These are phyloP conservation scores for Nyctereutes procyonoides DNA, from an alignment of 2,113 vertebrate genomes.

Conservation along the genomic window DNA sequence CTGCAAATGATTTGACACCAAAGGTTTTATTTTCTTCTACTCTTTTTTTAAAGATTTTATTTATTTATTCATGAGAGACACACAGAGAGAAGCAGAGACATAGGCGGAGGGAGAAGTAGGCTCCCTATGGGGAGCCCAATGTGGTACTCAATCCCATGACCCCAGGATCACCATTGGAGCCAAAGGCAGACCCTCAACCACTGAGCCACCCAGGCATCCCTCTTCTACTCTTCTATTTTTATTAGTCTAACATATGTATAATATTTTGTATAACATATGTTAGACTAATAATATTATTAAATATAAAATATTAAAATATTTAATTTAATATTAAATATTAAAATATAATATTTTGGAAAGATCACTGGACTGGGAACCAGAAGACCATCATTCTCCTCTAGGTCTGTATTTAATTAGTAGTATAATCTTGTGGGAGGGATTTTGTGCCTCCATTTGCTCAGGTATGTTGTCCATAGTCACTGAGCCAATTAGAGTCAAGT, in stretches of 20 bases:
- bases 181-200: no score
- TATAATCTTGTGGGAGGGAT: neutral
- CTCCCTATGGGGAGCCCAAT: no score
- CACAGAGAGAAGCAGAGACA: no score
- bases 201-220: no score
- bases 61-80: no score
- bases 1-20: conserved; percentile 7
- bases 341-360: neutral
- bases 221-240: neutral
- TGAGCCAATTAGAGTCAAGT: neutral
- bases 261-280: no score
- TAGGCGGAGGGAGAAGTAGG: no score
- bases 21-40: neutral
- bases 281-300: no score
- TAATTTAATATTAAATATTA: no score
- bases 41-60: neutral
- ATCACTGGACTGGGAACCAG: neutral
- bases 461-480: neutral
- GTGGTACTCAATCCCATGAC: no score
- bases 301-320: no score
- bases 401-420: neutral
- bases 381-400: neutral
- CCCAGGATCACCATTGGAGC: no score
- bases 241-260: neutral
- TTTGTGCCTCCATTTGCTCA: neutral